Evolutionary conservation across 2,888 invertebrate genomes (phyloP).

Genomic region (Ochropacha duplaris): DNA sequence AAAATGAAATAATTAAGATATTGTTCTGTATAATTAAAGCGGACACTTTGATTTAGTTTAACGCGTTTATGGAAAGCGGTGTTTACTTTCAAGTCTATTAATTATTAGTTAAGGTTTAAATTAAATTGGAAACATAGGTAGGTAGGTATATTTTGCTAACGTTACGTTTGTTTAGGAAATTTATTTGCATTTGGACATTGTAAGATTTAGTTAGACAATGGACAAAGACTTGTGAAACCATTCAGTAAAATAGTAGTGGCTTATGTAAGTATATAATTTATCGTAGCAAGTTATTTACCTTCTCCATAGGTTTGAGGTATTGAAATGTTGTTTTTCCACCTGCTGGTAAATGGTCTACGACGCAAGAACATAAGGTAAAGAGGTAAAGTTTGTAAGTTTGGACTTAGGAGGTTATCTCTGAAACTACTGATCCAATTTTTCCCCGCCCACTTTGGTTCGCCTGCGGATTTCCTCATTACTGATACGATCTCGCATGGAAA

Average conservation of each 20-base stretch:
- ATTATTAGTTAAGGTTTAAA: slow-evolving; percentile 3
- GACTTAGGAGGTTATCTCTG: too few species aligned
- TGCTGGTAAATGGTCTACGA: too few species aligned
- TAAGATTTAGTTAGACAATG: neutral
- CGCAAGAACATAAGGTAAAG: too few species aligned
- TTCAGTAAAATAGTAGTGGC: neutral
- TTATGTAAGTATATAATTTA: too few species aligned
- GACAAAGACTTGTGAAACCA: neutral
- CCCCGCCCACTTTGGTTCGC: too few species aligned
- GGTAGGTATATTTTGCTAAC: neutral
- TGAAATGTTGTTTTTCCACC: too few species aligned
- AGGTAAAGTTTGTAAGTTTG: too few species aligned
- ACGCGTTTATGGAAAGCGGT: slow-evolving; percentile 47
- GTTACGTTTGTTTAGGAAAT: neutral
- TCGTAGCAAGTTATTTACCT: too few species aligned
- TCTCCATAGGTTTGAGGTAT: too few species aligned
- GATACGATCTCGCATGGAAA: too few species aligned
- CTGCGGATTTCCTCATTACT: too few species aligned
- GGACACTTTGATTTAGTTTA: slow-evolving; percentile 50
- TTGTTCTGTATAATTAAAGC: slow-evolving; percentile 57
- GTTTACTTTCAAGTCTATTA: slow-evolving; percentile 33
- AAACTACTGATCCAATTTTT: too few species aligned
- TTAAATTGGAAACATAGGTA: neutral
- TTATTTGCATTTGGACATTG: neutral
- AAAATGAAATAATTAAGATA: slow-evolving; percentile 64